phyloP scores from a whole-genome alignment of 2,888 invertebrate genomes.

The Conops quadrifasciatus region DNA sequence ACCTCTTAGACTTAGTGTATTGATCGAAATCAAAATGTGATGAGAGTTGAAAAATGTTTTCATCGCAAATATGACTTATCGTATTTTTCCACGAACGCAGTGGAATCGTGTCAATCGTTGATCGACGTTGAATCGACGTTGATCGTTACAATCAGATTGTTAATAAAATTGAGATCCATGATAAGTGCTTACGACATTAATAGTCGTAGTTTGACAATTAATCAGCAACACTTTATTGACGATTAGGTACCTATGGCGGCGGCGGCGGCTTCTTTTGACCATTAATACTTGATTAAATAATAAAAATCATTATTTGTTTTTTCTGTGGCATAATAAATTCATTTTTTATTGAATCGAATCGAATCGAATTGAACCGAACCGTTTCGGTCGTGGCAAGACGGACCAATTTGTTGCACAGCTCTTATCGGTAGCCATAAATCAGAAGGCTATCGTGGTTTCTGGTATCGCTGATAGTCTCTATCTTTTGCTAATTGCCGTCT shows the following conservation, averaged over 20 bases:
- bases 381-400: slow-evolving; percentile 9
- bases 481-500: slow-evolving; percentile 30
- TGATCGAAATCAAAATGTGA: too few species aligned
- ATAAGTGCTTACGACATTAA: not conserved
- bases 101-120: not conserved
- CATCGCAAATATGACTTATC: too few species aligned
- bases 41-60: too few species aligned
- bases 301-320: slow-evolving; percentile 34
- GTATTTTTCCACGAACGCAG: not conserved
- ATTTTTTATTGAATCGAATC: not conserved
- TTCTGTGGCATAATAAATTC: slow-evolving; percentile 35
- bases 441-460: slow-evolving; percentile 60
- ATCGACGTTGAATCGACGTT: not conserved
- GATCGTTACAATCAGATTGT: not conserved
- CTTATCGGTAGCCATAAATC: slow-evolving; percentile 59
- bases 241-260: not conserved
- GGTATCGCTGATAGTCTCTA: slow-evolving; percentile 43
- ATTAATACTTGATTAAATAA: slow-evolving; percentile 32
- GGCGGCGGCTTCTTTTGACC: slow-evolving; percentile 37
- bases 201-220: not conserved
- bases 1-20: too few species aligned
- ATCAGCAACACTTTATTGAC: not conserved
- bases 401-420: slow-evolving; percentile 30
- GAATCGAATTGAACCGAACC: not conserved
- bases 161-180: not conserved